These are phyloP conservation scores for Amblyornis subalaris DNA, from an alignment of 2,113 vertebrate genomes.

Conservation along the genomic window DNA sequence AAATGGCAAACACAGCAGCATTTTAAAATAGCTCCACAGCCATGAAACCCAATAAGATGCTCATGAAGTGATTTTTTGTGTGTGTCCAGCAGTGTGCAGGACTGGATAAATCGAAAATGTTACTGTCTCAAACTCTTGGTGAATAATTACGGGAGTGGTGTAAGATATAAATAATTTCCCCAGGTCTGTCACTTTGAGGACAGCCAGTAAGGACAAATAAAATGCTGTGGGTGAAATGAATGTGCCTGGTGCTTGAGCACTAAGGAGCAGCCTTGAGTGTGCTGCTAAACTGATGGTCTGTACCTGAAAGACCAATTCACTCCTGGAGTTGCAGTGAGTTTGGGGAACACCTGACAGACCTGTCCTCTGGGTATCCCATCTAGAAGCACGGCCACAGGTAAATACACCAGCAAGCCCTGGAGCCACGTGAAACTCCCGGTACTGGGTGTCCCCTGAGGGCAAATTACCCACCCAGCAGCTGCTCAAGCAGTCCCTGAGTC, in stretches of 20 bases:
- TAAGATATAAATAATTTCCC: background rate
- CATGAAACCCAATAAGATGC: background rate
- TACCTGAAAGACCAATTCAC: accelerated
- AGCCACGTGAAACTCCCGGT: accelerated
- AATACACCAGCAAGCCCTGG: background rate
- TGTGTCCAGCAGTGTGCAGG: background rate
- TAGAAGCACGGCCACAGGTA: accelerated
- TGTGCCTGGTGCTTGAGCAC: background rate
- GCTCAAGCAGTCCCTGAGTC: accelerated
- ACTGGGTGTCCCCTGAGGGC: background rate
- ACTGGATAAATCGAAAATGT: background rate
- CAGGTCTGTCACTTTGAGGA: background rate
- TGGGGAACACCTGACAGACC: background rate
- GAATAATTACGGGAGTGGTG: background rate
- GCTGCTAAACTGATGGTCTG: background rate
- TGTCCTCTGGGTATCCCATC: background rate
- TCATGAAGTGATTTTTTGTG: background rate
- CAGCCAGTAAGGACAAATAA: background rate
- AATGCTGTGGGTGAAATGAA: background rate
- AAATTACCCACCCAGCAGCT: background rate
- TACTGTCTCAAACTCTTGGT: background rate
- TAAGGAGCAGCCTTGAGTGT: background rate
- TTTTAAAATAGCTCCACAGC: background rate
- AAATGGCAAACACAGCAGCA: background rate
- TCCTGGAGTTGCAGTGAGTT: background rate